Base-by-base conservation (phyloP, 2,113 vertebrate species). In the Actinemys pallida region DNA sequence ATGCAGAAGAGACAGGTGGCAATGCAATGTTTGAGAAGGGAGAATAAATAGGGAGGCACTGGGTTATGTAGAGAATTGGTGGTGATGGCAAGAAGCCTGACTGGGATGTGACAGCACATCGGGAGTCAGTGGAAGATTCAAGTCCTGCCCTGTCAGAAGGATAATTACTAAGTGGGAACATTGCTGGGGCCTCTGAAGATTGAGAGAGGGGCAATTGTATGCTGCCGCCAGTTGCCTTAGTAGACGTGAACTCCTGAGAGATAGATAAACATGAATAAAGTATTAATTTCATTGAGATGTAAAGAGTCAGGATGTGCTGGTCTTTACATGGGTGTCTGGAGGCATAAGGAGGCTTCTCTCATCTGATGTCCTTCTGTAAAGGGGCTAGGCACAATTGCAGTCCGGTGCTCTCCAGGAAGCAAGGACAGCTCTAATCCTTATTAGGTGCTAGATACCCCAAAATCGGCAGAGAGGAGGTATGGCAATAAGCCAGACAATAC, bases 21-120 rank as follows among this genome's bases (percentile, higher is more conserved):
- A 75, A 75, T 75, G 69, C 20, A 42, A 25, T 4, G 14, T 42
- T 42, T 42, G 22, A 25, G 69, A 75, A 75, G 10, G 39, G 39
- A 65, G 62, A 35, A 65, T 14, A 62, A 62, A 13, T 35, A 65
- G 31, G 8, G 62, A 39, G 10, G 35, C 39, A 75, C 10, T 6
- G 69, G 22, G 69, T 25, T 42, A 24, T 42, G 9, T 0, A 1
- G 81, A 10, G 35, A 1, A 0, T 5, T 75, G 81, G 49, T 19
- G 50, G 50, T 2, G 3, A 81, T 42, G 49, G 81, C n/a, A 75
- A 75, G 39, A 75, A 24, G 69, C 39, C 42, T 75, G 69, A 42
- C 42, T 24, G n/a, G 19, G 20, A 24, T 10, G n/a, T 88, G 86
- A 42, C 13, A 19, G 69, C 1, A 0, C 39, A 25, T 3, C 25